A percentile compares a stretch with the other conserved stretches of the same genome.
phyloP scores from a whole-genome alignment of 2,113 vertebrate genomes.

The Leucopsar rothschildi region DNA sequence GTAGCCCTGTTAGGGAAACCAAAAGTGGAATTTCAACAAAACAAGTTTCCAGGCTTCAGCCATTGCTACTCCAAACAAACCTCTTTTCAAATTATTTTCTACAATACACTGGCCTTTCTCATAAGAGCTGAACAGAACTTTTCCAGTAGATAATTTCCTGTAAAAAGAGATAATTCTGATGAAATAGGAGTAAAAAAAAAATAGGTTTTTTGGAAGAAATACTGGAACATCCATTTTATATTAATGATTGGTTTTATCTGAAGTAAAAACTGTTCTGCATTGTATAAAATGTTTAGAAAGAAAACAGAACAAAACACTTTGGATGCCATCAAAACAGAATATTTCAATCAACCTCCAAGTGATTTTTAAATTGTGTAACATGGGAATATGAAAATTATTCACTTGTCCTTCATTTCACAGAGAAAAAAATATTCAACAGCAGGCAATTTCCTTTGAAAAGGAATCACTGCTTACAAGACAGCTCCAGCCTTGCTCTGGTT shows the following conservation, averaged over 20 bases:
- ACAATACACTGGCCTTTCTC: not conserved
- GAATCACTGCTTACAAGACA: not conserved
- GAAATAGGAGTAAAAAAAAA: not conserved
- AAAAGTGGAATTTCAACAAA: not conserved
- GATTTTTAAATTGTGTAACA: not conserved
- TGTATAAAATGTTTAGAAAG: not conserved
- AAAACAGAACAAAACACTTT: not conserved
- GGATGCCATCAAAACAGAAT: not conserved
- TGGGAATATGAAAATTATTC: not conserved
- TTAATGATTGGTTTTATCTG: not conserved
- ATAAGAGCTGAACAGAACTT: not conserved
- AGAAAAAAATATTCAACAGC: not conserved
- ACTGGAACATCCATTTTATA: not conserved
- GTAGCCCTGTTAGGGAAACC: rapidly evolving
- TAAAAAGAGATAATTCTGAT: not conserved
- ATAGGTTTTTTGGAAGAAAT: not conserved
- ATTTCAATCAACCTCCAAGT: not conserved
- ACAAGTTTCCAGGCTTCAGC: not conserved
- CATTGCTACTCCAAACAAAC: not conserved
- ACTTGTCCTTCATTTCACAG: not conserved
- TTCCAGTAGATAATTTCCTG: not conserved
- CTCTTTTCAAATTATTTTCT: not conserved
- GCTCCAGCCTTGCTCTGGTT: not conserved
- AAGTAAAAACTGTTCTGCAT: not conserved
- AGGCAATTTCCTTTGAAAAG: not conserved